Evolutionary conservation across 2,113 vertebrate species (phyloP).

Genomic region (Gnathonemus echidnorhynchus): DNA sequence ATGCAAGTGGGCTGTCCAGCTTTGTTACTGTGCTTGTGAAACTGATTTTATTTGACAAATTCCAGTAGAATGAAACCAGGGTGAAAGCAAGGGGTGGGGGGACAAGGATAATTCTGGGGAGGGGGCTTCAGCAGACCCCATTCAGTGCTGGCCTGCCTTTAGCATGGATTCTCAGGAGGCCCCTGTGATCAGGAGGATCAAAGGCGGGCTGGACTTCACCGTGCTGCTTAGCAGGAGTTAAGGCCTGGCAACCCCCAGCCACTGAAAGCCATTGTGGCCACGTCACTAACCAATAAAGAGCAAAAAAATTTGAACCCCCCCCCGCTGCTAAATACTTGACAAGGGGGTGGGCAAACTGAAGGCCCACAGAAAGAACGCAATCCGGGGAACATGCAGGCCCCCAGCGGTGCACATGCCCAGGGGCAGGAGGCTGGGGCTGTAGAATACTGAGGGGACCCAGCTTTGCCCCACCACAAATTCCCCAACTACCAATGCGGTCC

Average conservation of each 20-base stretch:
- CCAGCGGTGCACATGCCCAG: constrained; percentile 1
- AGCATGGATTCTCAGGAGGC: constrained; percentile 35
- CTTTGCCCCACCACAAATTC: background rate
- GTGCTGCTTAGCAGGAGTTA: background rate
- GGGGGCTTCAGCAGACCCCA: constrained; percentile 15
- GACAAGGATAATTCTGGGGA: background rate
- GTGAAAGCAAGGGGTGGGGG: constrained; percentile 43
- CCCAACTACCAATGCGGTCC: background rate
- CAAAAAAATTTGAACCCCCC: background rate
- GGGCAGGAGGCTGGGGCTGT: background rate
- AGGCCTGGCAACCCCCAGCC: background rate
- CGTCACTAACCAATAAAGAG: background rate
- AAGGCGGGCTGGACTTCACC: background rate
- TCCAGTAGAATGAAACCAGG: constrained; percentile 39
- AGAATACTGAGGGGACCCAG: background rate
- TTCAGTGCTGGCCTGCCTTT: constrained; percentile 49
- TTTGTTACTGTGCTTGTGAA: background rate
- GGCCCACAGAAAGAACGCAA: constrained; percentile 17
- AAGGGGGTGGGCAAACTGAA: background rate
- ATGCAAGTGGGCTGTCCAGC: background rate
- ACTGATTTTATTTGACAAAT: constrained; percentile 1
- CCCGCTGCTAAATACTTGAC: background rate
- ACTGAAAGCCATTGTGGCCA: background rate
- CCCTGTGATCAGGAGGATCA: background rate
- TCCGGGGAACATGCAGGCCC: constrained; percentile 38